These are phyloP conservation scores for Loriculus beryllinus DNA, from an alignment of 2,797 vertebrate genomes.

Conservation along the genomic window DNA sequence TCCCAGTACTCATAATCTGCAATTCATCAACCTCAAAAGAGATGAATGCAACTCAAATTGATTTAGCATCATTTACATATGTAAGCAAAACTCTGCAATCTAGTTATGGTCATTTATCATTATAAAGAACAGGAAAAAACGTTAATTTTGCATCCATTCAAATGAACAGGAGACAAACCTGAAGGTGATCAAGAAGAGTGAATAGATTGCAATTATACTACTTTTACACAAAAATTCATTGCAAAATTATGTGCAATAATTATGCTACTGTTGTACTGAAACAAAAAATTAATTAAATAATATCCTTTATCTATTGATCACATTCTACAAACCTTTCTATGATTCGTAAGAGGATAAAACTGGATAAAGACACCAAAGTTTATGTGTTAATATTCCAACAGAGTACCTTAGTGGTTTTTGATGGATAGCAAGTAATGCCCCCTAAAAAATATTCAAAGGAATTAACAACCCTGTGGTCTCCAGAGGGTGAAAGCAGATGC, in stretches of 20 bases:
- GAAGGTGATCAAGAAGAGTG: slow-evolving; percentile 9
- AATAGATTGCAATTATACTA: slow-evolving; percentile 42
- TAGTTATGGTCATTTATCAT: neutral
- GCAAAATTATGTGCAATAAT: slow-evolving; percentile 26
- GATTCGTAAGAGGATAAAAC: neutral
- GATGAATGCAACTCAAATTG: neutral
- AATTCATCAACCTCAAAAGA: neutral
- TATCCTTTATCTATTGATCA: neutral
- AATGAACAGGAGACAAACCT: neutral
- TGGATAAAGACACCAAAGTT: neutral
- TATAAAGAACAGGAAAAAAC: neutral
- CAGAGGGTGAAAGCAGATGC: neutral
- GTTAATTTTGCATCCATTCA: slow-evolving; percentile 24
- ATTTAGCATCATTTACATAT: neutral
- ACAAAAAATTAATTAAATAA: neutral
- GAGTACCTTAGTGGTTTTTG: neutral
- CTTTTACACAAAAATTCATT: neutral
- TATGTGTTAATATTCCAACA: neutral
- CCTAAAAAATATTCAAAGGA: neutral
- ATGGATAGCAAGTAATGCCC: neutral
- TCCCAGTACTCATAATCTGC: neutral
- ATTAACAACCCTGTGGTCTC: neutral
- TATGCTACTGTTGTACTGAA: neutral
- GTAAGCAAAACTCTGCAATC: neutral
- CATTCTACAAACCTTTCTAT: neutral